Evolutionary conservation across 2,113 vertebrate genomes (phyloP).

Genomic region (Hydrochoerus hydrochaeris): DNA sequence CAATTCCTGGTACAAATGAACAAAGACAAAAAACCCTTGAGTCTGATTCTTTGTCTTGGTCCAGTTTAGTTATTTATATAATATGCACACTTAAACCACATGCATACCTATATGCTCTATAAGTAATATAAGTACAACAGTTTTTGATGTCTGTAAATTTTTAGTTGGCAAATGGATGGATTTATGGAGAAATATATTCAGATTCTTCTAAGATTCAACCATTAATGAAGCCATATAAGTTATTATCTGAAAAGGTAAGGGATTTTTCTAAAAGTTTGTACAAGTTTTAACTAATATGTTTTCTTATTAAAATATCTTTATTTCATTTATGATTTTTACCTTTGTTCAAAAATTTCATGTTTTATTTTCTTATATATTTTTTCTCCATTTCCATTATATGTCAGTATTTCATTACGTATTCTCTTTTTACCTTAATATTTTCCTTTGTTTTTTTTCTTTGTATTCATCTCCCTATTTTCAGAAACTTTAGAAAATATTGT

Average conservation of each 20-base stretch:
- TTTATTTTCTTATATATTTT: not conserved
- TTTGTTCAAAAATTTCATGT: not conserved
- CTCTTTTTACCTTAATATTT: not conserved
- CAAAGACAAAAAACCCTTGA: not conserved
- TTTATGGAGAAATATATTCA: conserved; percentile 92
- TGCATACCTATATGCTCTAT: not conserved
- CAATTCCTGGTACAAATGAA: too few relatives aligned
- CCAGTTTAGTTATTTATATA: conserved; percentile 5
- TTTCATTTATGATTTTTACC: not conserved
- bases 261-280: not conserved
- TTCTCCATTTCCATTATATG: not conserved
- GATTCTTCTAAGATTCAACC: conserved; percentile 93
- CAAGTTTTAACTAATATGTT: not conserved
- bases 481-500: not conserved
- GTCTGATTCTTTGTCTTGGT: not conserved
- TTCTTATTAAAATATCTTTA: conserved; percentile 3
- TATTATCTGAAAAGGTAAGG: conserved; percentile 95
- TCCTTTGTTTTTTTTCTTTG: not conserved
- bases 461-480: not conserved
- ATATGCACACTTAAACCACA: not conserved
- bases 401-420: not conserved
- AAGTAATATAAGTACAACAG: not conserved
- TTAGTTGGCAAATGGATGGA: conserved; percentile 95
- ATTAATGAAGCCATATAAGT: conserved; percentile 95
- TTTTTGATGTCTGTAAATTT: conserved; percentile 66